phyloP scores from a whole-genome alignment of 2,888 invertebrate species.

The Helleia helle region DNA sequence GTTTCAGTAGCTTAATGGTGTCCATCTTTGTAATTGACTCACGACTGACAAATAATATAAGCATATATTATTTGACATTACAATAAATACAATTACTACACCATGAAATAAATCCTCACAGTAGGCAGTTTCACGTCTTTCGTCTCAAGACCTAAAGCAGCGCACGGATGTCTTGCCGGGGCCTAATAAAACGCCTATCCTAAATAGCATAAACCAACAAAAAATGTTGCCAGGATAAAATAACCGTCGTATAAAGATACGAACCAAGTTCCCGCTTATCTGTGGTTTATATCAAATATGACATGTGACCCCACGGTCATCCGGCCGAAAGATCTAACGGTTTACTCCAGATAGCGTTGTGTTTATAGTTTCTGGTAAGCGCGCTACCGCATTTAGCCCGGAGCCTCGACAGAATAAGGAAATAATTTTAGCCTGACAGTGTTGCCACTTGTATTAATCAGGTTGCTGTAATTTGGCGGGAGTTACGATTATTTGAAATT shows the following conservation, averaged over 20 bases:
- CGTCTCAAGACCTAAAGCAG: too few species aligned
- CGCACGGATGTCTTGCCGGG: too few species aligned
- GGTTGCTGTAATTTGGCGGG: not conserved
- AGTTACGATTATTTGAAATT: not conserved
- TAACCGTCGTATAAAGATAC: conserved; percentile 3
- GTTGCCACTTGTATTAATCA: not conserved
- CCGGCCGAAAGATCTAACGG: conserved; percentile 18
- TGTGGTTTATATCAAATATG: conserved; percentile 16
- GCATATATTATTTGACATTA: too few species aligned
- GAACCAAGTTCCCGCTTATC: conserved; percentile 2
- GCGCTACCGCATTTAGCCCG: conserved; percentile 10
- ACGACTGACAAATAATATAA: too few species aligned
- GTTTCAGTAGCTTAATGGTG: too few species aligned
- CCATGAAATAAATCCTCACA: too few species aligned
- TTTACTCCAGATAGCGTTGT: conserved; percentile 16
- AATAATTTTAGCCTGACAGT: conserved; percentile 12
- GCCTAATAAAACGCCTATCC: too few species aligned
- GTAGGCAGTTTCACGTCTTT: too few species aligned
- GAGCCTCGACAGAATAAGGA: conserved; percentile 12
- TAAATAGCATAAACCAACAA: too few species aligned
- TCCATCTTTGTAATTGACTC: too few species aligned
- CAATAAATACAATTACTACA: too few species aligned
- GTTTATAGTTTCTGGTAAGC: conserved; percentile 14
- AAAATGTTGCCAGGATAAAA: too few species aligned
- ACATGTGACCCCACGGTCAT: conserved; percentile 17